phyloP scores from a whole-genome alignment of 2,113 vertebrate species.

The Varanus salvator region DNA sequence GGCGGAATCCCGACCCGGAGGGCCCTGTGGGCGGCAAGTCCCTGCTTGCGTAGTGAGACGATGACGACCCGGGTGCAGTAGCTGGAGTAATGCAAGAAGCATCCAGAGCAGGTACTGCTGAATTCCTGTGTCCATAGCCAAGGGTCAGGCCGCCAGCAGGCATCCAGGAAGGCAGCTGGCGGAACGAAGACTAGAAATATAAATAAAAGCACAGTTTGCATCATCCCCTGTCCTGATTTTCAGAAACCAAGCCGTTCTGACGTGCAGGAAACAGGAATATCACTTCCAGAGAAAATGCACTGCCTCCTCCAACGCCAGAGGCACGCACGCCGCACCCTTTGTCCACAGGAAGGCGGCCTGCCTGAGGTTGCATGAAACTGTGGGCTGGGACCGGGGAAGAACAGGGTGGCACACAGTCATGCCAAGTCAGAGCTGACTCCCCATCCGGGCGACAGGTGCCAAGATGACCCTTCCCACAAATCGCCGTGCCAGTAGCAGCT shows the following conservation, averaged over 20 bases:
- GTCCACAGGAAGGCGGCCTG: not conserved
- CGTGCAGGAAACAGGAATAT: not conserved
- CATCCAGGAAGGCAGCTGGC: not conserved
- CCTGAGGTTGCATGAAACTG: not conserved
- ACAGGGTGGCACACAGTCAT: too few relatives aligned
- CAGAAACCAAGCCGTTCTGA: not conserved
- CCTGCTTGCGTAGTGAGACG: not conserved
- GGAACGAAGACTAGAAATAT: too few relatives aligned
- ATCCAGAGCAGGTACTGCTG: not conserved
- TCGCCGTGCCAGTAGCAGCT: not conserved
- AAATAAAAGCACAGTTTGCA: too few relatives aligned
- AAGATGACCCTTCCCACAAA: not conserved
- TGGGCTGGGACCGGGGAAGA: not conserved
- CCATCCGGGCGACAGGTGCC: too few relatives aligned
- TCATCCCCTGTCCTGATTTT: not conserved
- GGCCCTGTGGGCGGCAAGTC: too few relatives aligned
- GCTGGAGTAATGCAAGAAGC: not conserved
- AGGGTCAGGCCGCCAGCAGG: not conserved
- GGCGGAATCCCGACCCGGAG: too few relatives aligned
- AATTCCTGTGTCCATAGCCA: too few relatives aligned
- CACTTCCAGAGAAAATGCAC: not conserved
- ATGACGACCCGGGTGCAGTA: not conserved
- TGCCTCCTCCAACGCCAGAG: not conserved
- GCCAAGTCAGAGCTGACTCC: not conserved
- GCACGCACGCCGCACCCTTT: not conserved